phyloP scores from a whole-genome alignment of 2,797 vertebrate genomes.

The Vipera ursinii region DNA sequence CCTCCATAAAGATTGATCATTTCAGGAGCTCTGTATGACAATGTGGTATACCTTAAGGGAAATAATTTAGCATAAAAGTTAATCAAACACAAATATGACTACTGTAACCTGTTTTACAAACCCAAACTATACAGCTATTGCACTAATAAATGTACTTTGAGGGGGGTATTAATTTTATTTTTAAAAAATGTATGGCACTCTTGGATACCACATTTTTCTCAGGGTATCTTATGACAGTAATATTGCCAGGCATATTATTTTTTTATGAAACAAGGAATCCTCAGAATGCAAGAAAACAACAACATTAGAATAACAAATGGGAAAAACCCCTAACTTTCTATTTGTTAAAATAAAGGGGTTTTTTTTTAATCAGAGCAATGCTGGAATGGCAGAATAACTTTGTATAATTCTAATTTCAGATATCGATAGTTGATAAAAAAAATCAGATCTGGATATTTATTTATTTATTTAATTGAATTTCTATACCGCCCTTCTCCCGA shows the following conservation, averaged over 20 bases:
- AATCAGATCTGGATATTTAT: neutral
- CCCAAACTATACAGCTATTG: neutral
- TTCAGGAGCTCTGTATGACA: conserved; percentile 96
- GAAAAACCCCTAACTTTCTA: too few relatives aligned
- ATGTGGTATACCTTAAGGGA: conserved; percentile 88
- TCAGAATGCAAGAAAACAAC: too few relatives aligned
- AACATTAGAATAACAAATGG: neutral
- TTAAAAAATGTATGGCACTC: neutral
- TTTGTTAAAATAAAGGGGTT: too few relatives aligned
- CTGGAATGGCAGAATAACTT: too few relatives aligned
- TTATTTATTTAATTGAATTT: too few relatives aligned
- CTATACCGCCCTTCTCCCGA: too few relatives aligned
- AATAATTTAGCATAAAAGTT: conserved; percentile 11
- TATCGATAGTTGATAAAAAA: neutral
- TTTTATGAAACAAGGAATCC: too few relatives aligned
- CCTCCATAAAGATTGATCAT: conserved; percentile 98
- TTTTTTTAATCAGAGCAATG: too few relatives aligned
- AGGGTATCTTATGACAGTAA: neutral
- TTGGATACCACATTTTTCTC: neutral
- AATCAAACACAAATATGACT: neutral
- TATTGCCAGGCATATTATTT: too few relatives aligned
- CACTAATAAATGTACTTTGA: neutral
- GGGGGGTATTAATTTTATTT: neutral
- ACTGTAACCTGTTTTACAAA: neutral
- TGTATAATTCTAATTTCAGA: too few relatives aligned